A percentile compares a stretch with the other conserved stretches of the same genome.
phyloP scores from a whole-genome alignment of 2,888 invertebrate genomes.

The Torymus texanus region DNA sequence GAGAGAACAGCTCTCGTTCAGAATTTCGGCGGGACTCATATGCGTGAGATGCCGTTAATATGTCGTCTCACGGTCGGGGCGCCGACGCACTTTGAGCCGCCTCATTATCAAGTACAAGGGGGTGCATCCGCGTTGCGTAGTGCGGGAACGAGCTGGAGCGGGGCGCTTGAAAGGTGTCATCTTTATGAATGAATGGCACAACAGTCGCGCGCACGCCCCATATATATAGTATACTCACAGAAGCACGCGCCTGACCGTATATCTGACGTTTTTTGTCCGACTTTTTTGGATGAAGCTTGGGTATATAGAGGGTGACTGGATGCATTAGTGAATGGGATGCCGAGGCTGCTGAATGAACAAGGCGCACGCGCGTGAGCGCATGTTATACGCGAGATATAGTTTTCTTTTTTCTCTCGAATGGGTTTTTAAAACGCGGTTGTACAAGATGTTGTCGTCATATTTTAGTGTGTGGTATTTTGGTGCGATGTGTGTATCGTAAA shows the following conservation, averaged over 20 bases:
- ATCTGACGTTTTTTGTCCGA: too few species aligned
- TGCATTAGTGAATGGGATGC: neutral
- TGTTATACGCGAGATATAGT: too few species aligned
- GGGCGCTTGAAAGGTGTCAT: constrained; percentile 44
- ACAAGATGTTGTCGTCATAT: too few species aligned
- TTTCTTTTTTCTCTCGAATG: too few species aligned
- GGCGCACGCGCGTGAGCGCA: neutral
- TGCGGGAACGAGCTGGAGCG: neutral
- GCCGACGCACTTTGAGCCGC: constrained; percentile 19
- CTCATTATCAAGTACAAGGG: neutral
- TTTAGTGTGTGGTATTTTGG: too few species aligned
- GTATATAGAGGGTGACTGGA: neutral
- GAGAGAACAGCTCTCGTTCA: too few species aligned
- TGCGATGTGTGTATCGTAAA: too few species aligned
- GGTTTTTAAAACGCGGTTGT: too few species aligned
- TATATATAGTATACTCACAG: too few species aligned
- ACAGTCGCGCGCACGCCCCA: constrained; percentile 6
- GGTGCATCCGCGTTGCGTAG: neutral
- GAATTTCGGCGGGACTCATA: constrained; percentile 22
- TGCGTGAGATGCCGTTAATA: constrained; percentile 43
- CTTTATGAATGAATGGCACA: constrained; percentile 33
- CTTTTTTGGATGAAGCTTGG: too few species aligned
- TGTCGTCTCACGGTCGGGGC: constrained; percentile 42
- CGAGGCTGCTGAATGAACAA: neutral
- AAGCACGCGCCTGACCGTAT: too few species aligned